phyloP scores from a whole-genome alignment of 2,888 invertebrate species.

The Odontomyia ornata region DNA sequence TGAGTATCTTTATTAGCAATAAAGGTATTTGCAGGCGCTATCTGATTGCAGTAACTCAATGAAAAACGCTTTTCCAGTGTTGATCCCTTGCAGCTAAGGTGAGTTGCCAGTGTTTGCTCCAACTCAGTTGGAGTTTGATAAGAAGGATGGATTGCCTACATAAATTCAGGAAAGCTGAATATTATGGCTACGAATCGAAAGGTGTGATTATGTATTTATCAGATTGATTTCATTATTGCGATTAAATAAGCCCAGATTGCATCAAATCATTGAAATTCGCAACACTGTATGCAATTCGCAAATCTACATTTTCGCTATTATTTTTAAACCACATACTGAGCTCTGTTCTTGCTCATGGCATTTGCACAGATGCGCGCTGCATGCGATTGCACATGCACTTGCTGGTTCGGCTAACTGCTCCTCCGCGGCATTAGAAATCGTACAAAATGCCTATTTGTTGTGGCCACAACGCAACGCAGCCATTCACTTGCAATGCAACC shows the following conservation, averaged over 20 bases:
- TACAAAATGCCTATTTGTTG: not conserved
- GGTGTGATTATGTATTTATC: too few species aligned
- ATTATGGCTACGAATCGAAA: too few species aligned
- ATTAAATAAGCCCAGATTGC: not conserved
- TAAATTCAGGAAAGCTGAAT: too few species aligned
- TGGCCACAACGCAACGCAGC: not conserved
- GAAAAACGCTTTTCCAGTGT: not conserved
- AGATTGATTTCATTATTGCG: too few species aligned
- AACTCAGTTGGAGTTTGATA: too few species aligned
- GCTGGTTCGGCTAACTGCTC: constrained; percentile 21
- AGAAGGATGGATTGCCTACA: too few species aligned
- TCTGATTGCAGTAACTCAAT: constrained; percentile 33
- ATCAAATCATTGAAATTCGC: not conserved
- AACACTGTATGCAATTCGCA: not conserved
- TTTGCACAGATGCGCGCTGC: constrained; percentile 1
- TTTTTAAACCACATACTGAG: not conserved
- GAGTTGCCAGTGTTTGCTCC: not conserved
- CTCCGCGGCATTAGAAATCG: constrained; percentile 40
- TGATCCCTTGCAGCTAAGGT: not conserved
- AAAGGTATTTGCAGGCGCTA: constrained; percentile 30
- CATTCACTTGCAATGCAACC: constrained; percentile 30
- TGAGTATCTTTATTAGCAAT: constrained; percentile 33
- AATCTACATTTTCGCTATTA: not conserved
- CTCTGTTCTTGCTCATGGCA: not conserved
- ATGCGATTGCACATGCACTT: not conserved